Percentiles rank a stretch among this genome's conserved stretches.
These are phyloP conservation scores for Andrena chrysosceles DNA, from an alignment of 2,888 invertebrate genomes.

Conservation along the genomic window DNA sequence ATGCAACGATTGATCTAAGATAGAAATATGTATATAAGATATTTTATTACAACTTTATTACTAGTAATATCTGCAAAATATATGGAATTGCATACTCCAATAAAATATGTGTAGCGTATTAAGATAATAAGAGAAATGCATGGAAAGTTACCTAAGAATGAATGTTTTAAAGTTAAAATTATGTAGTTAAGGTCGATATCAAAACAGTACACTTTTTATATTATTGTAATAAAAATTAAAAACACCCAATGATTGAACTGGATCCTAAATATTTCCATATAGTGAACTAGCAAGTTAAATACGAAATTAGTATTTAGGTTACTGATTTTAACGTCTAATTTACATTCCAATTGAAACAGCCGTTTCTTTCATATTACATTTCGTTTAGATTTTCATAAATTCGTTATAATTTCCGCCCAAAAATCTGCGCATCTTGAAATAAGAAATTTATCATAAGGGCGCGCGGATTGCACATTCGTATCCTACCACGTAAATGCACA, in stretches of 20 bases:
- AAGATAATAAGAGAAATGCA: constrained; percentile 11
- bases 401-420: too few species aligned
- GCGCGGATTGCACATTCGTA: constrained; percentile 21
- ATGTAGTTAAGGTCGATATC: constrained; percentile 7
- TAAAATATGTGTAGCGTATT: constrained; percentile 15
- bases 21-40: too few species aligned
- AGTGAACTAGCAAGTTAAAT: neutral
- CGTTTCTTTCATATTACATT: neutral
- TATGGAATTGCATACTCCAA: too few species aligned
- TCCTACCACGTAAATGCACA: constrained; percentile 42
- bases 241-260: neutral
- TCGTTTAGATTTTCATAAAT: neutral
- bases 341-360: neutral
- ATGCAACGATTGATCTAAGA: too few species aligned
- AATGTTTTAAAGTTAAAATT: neutral
- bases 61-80: too few species aligned
- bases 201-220: neutral
- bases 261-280: neutral
- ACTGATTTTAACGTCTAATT: neutral
- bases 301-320: neutral
- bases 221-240: constrained; percentile 37
- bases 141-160: constrained; percentile 1
- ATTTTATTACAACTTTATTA: too few species aligned
- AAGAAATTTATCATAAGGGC: neutral
- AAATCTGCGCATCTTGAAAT: neutral